These are phyloP conservation scores for Serilophus lunatus DNA, from an alignment of 2,113 vertebrate genomes.

Conservation along the genomic window DNA sequence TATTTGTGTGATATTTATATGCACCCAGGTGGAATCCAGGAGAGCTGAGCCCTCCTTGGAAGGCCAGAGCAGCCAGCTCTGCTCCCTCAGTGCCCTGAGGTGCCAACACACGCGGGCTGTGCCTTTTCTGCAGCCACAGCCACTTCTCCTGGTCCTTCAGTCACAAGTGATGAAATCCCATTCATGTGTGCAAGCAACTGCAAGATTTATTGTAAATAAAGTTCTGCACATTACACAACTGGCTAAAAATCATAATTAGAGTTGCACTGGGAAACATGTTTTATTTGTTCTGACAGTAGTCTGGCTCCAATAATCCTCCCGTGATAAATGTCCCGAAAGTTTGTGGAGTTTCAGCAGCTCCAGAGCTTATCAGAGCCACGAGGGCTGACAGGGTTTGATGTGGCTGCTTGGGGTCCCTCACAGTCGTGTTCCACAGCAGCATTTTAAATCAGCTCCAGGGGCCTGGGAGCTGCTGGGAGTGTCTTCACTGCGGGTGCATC, in stretches of 20 bases:
- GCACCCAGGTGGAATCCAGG: background rate
- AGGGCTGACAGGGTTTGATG: background rate
- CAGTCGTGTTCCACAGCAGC: background rate
- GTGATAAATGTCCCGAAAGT: constrained; percentile 48
- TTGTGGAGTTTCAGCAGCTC: constrained; percentile 31
- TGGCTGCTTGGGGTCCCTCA: background rate
- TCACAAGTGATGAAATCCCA: constrained; percentile 36
- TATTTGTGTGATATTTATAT: rapidly evolving
- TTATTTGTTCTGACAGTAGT: constrained; percentile 58
- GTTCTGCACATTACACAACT: constrained; percentile 59
- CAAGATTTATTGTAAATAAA: constrained; percentile 66
- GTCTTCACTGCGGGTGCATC: background rate
- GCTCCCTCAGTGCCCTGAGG: background rate
- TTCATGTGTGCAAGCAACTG: constrained; percentile 15
- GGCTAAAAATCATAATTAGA: constrained; percentile 60
- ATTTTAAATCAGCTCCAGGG: background rate
- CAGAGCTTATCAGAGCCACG: background rate
- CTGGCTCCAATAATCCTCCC: constrained; percentile 24
- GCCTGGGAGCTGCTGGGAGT: background rate
- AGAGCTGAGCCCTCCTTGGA: background rate
- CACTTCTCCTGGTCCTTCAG: background rate
- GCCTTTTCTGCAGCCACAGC: background rate
- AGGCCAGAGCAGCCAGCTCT: background rate
- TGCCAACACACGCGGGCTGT: background rate
- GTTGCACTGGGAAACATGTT: constrained; percentile 57